Conservation (phyloP, 2,888 invertebrate species). For the Netelia melanura region DNA sequence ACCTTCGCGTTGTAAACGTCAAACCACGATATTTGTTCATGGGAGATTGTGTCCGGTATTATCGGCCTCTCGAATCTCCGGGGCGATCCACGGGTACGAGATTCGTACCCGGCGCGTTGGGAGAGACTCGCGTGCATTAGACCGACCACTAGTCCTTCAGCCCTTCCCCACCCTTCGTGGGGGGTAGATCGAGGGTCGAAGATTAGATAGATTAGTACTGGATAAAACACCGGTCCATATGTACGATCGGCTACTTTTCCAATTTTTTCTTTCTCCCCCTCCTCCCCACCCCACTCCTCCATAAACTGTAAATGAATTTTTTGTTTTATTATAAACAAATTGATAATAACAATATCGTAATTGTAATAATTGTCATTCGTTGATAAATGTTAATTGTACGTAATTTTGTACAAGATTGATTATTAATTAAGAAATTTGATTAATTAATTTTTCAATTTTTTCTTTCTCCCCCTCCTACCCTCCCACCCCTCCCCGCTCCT, state of each 20-base stretch:
- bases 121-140: conserved; percentile 40
- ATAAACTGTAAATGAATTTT: neutral
- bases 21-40: conserved; percentile 80
- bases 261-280: neutral
- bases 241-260: conserved; percentile 56
- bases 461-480: neutral
- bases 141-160: conserved; percentile 8
- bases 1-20: conserved; percentile 74
- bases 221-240: conserved; percentile 69
- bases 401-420: too few relatives aligned
- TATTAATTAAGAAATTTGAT: too few relatives aligned
- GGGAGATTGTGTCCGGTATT: neutral
- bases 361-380: neutral
- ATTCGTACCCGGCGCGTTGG: too few relatives aligned
- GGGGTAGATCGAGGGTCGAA: conserved; percentile 66
- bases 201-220: conserved; percentile 67
- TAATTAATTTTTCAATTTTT: too few relatives aligned
- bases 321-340: neutral
- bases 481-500: too few relatives aligned
- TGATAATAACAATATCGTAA: neutral
- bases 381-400: too few relatives aligned
- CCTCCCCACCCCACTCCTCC: too few relatives aligned
- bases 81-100: conserved; percentile 50
- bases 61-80: conserved; percentile 56
- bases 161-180: too few relatives aligned